Percentiles rank a stretch among this genome's conserved stretches.
Conservation (phyloP, 2,888 invertebrate species). For the Glaucopsyche alexis region DNA sequence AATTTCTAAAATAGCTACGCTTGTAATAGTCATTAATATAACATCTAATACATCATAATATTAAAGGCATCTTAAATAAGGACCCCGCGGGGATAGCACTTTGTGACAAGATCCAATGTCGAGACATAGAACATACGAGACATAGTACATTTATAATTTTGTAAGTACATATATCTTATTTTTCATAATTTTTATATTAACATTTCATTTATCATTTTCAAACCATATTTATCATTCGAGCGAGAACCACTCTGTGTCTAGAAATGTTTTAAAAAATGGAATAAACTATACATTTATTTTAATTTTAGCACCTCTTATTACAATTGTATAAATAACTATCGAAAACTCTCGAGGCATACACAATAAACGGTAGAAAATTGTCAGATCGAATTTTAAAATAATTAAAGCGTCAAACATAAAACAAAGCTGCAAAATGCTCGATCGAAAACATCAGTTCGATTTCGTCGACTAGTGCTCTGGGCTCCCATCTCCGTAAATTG, state of each 20-base stretch:
- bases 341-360: background rate
- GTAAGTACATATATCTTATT: background rate
- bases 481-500: background rate
- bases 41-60: conserved; percentile 2
- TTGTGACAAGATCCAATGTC: conserved; percentile 49
- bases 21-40: background rate
- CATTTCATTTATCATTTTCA: background rate
- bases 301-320: conserved; percentile 12
- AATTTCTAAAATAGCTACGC: conserved; percentile 10
- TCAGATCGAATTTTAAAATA: background rate
- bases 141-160: conserved; percentile 22
- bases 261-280: background rate
- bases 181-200: background rate
- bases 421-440: conserved; percentile 9
- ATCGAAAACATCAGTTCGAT: background rate
- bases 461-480: background rate
- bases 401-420: conserved; percentile 14
- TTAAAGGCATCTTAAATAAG: conserved; percentile 46
- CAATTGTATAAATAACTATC: background rate
- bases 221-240: background rate
- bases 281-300: conserved; percentile 4
- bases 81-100: conserved; percentile 58
- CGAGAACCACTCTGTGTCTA: background rate
- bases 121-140: conserved; percentile 34
- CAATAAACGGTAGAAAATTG: background rate